Evolutionary conservation across 2,797 vertebrate species (phyloP).

Genomic region (Phoeniculus purpureus): DNA sequence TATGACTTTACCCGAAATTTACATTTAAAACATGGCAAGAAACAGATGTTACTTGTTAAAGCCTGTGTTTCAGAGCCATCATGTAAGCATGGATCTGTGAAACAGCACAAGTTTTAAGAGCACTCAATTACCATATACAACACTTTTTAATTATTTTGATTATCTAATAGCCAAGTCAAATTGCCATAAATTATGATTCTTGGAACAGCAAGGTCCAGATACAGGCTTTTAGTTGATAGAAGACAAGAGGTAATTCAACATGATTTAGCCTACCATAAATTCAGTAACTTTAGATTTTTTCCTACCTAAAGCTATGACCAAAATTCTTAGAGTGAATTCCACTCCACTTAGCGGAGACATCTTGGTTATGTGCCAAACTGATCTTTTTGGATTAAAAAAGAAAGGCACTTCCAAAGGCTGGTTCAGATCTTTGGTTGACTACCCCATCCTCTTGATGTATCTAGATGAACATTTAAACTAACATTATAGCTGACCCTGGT

Average conservation of each 20-base stretch:
- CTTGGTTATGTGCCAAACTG: neutral
- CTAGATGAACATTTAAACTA: neutral
- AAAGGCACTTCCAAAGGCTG: neutral
- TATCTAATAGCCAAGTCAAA: too few species aligned
- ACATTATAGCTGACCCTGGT: neutral
- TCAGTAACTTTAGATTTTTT: neutral
- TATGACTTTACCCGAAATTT: constrained; percentile 14
- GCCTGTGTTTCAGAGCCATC: neutral
- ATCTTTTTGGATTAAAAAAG: neutral
- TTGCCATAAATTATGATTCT: neutral
- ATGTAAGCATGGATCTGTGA: neutral
- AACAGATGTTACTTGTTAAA: neutral
- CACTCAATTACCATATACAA: neutral
- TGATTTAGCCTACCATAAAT: neutral
- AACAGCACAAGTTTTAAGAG: neutral
- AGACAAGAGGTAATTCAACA: neutral
- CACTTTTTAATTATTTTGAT: constrained; percentile 37
- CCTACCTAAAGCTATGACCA: neutral
- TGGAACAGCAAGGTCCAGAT: neutral
- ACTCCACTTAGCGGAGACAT: neutral
- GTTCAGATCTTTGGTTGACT: neutral
- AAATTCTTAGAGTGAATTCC: neutral
- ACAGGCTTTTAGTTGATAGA: neutral
- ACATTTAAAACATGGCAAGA: neutral
- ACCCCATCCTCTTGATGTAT: neutral